These are phyloP conservation scores for Ciconia boyciana DNA, from an alignment of 2,113 vertebrate species.

Conservation along the genomic window DNA sequence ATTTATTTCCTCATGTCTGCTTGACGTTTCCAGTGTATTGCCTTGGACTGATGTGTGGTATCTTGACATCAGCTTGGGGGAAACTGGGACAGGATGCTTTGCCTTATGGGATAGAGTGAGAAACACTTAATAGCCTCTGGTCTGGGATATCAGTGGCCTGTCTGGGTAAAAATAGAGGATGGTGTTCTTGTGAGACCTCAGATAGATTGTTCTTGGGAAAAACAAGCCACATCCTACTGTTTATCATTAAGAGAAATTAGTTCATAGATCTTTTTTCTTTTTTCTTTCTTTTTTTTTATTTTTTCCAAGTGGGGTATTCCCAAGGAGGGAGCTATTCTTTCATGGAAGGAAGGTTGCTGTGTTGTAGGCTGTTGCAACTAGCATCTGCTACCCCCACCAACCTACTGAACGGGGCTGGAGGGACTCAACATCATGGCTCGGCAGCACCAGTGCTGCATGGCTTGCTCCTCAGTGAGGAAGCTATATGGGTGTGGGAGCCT, in stretches of 20 bases:
- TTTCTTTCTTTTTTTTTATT: not conserved
- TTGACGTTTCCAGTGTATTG: not conserved
- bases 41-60: not conserved
- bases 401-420: no score
- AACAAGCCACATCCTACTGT: not conserved
- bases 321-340: not conserved
- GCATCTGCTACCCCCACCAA: not conserved
- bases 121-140: not conserved
- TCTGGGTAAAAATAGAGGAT: not conserved
- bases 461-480: not conserved
- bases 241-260: not conserved
- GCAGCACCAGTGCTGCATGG: not conserved
- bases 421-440: not conserved
- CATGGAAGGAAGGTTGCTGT: not conserved
- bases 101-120: not conserved
- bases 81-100: not conserved
- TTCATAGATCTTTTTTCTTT: rapidly evolving
- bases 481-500: not conserved
- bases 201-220: not conserved
- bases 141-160: not conserved
- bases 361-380: not conserved
- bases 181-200: not conserved
- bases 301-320: not conserved
- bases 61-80: not conserved
- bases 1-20: rapidly evolving